Evolutionary conservation across 2,888 invertebrate species (phyloP).

Genomic region (Temnothorax rugatulus): DNA sequence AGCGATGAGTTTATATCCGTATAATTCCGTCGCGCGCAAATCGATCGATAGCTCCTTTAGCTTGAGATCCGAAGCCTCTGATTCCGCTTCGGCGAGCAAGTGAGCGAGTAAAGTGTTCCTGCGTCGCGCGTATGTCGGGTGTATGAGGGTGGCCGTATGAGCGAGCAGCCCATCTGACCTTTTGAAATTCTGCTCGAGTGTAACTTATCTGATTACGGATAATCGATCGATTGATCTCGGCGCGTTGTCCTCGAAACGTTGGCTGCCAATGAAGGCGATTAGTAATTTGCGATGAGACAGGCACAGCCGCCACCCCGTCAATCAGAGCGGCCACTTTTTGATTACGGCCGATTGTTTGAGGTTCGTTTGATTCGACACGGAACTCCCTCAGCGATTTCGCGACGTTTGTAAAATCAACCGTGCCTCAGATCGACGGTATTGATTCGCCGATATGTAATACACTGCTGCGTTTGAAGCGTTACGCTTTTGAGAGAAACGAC

Average conservation of each 20-base stretch:
- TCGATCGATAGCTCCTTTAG: conserved; percentile 18
- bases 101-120: conserved; percentile 35
- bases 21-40: conserved; percentile 10
- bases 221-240: conserved; percentile 53
- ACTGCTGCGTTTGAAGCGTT: neutral
- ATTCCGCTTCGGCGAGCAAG: conserved; percentile 42
- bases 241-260: conserved; percentile 41
- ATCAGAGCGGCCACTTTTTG: conserved; percentile 21
- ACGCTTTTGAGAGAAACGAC: conserved; percentile 22
- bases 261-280: conserved; percentile 30
- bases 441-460: conserved; percentile 7
- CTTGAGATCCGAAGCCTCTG: conserved; percentile 7
- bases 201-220: conserved; percentile 54
- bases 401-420: conserved; percentile 31
- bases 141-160: conserved; percentile 28
- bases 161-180: conserved; percentile 43
- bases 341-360: conserved; percentile 32
- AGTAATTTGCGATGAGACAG: conserved; percentile 29
- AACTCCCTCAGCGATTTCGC: conserved; percentile 10
- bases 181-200: conserved; percentile 51
- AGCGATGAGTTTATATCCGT: neutral
- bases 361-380: neutral
- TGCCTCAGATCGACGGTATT: neutral
- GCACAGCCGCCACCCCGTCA: neutral
- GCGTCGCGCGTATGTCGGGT: neutral